phyloP scores from a whole-genome alignment of 2,888 invertebrate genomes.

The Gastrophysa polygoni region DNA sequence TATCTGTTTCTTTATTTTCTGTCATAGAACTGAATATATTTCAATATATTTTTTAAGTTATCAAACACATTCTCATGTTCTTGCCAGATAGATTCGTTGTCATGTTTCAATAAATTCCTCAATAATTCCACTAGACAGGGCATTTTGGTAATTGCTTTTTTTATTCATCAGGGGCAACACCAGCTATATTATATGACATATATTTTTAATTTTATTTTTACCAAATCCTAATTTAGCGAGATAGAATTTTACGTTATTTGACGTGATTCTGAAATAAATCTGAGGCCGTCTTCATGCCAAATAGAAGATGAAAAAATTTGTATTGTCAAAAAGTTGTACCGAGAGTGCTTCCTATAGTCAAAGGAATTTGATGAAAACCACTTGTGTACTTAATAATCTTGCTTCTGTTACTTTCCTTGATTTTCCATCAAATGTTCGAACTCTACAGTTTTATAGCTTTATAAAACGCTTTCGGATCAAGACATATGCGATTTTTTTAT shows the following conservation, averaged over 20 bases:
- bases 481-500: no score
- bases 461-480: no score
- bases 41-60: constrained; percentile 28
- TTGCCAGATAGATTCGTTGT: constrained; percentile 14
- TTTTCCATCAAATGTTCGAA: no score
- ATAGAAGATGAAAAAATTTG: constrained; percentile 25
- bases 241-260: not conserved
- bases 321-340: constrained; percentile 30
- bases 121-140: constrained; percentile 34
- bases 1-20: constrained; percentile 23
- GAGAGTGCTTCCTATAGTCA: no score
- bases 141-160: constrained; percentile 41
- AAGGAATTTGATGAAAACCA: no score
- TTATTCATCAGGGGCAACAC: constrained; percentile 42
- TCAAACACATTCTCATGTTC: constrained; percentile 22
- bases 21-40: constrained; percentile 35
- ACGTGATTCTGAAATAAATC: constrained; percentile 11
- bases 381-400: no score
- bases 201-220: no score
- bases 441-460: no score
- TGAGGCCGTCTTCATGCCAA: constrained; percentile 19
- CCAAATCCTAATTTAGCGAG: no score
- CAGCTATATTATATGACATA: constrained; percentile 39
- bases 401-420: no score
- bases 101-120: constrained; percentile 36